These are phyloP conservation scores for Yponomeuta malinellus DNA, from an alignment of 2,888 invertebrate genomes.

Conservation along the genomic window DNA sequence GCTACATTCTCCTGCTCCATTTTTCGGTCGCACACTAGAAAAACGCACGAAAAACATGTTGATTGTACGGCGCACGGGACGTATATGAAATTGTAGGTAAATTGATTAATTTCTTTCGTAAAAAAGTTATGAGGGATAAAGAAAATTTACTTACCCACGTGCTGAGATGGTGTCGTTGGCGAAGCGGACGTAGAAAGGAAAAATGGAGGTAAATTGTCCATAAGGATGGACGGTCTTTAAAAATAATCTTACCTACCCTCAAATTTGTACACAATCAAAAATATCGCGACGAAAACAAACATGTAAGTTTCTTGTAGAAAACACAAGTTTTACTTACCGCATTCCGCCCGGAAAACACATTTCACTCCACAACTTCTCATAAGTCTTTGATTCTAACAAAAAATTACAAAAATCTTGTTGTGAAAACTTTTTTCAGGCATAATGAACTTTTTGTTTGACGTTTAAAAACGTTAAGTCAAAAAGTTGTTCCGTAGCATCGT, in stretches of 20 bases:
- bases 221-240: slow-evolving; percentile 19
- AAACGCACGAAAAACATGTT: slow-evolving; percentile 12
- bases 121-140: slow-evolving; percentile 24
- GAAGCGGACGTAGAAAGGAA: slow-evolving; percentile 28
- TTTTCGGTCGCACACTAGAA: slow-evolving; percentile 17
- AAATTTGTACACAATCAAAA: slow-evolving; percentile 12
- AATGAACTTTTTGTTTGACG: neutral
- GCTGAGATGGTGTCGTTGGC: slow-evolving; percentile 34
- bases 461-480: neutral
- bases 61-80: neutral
- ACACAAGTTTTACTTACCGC: neutral
- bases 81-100: slow-evolving; percentile 34
- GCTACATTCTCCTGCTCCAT: slow-evolving; percentile 39
- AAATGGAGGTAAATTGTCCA: slow-evolving; percentile 36
- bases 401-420: neutral
- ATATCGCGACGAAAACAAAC: neutral
- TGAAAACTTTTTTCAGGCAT: neutral
- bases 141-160: slow-evolving; percentile 51
- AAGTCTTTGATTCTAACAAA: neutral
- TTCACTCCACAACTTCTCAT: neutral
- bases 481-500: neutral
- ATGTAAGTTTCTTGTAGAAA: neutral
- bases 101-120: slow-evolving; percentile 34
- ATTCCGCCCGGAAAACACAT: neutral
- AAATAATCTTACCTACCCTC: slow-evolving; percentile 35